phyloP scores from a whole-genome alignment of 2,888 invertebrate genomes.

The Deilephila elpenor region DNA sequence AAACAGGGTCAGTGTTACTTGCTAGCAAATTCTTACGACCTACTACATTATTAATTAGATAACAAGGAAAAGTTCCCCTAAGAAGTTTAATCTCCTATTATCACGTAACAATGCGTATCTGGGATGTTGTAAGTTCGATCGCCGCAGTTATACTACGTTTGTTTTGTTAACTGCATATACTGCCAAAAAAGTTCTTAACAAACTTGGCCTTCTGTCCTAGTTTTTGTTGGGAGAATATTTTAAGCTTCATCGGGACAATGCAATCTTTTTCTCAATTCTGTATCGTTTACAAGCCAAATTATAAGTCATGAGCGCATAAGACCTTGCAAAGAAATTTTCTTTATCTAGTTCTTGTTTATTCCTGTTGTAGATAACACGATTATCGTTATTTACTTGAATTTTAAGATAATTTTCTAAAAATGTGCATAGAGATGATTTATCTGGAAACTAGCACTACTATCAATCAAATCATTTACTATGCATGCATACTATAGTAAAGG shows the following conservation, averaged over 20 bases:
- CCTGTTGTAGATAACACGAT: no score
- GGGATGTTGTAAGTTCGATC: not conserved
- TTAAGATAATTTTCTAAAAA: no score
- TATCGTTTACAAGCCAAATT: not conserved
- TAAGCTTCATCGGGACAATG: not conserved
- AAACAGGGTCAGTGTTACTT: slow-evolving; percentile 16
- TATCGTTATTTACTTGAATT: no score
- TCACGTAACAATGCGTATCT: not conserved
- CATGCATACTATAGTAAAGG: no score
- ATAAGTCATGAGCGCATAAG: not conserved
- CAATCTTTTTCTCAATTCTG: not conserved
- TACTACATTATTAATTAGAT: slow-evolving; percentile 25
- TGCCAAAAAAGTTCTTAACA: slow-evolving; percentile 12
- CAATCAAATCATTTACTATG: no score
- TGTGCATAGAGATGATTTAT: no score
- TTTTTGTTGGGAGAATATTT: not conserved
- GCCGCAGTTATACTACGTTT: not conserved
- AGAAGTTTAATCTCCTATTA: slow-evolving; percentile 18
- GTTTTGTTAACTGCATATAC: slow-evolving; percentile 3
- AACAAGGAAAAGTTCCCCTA: slow-evolving; percentile 7
- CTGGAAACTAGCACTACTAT: no score
- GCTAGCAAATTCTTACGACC: slow-evolving; percentile 6
- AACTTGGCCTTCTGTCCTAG: not conserved
- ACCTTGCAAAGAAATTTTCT: no score
- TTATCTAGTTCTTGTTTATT: no score